phyloP scores from a whole-genome alignment of 37 sponge, comb jelly and placozoan genomes.

The Dysidea cf. avara region DNA sequence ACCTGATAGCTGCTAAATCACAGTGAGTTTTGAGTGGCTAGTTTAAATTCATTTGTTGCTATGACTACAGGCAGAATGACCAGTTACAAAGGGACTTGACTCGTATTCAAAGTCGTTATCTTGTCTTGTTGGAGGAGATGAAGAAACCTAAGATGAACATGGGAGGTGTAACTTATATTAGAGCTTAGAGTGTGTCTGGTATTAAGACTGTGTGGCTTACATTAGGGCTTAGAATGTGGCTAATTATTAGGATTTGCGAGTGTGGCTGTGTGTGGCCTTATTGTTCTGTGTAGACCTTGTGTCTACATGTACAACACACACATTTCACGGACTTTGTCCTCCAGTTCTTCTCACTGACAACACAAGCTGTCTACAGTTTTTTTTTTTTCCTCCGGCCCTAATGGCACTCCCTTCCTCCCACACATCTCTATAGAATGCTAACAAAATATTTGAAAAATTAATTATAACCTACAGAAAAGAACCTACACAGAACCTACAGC shows the following conservation, averaged over 20 bases:
- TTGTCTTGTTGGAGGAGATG: conserved; percentile 52
- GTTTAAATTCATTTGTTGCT: neutral
- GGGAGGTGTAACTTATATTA: neutral
- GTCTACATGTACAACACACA: conserved; percentile 16
- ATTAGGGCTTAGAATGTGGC: too few species aligned
- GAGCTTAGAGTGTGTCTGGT: neutral
- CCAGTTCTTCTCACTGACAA: too few species aligned
- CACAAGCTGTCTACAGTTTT: too few species aligned
- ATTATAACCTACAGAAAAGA: too few species aligned
- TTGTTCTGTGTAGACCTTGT: neutral
- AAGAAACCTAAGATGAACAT: conserved; percentile 43
- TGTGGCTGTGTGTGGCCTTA: neutral
- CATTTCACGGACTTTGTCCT: too few species aligned
- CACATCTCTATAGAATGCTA: too few species aligned
- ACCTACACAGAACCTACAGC: too few species aligned
- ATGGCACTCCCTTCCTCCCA: too few species aligned
- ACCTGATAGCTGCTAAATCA: neutral
- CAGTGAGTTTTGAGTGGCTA: neutral
- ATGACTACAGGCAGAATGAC: conserved; percentile 18
- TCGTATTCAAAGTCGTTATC: conserved; percentile 46
- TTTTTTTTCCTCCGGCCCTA: too few species aligned
- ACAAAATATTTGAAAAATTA: too few species aligned
- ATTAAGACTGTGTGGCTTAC: too few species aligned
- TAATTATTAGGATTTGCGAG: neutral
- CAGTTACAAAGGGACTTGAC: conserved; percentile 46